These are phyloP conservation scores for Cynocephalus volans DNA, from an alignment of 2,113 vertebrate genomes.

Conservation along the genomic window DNA sequence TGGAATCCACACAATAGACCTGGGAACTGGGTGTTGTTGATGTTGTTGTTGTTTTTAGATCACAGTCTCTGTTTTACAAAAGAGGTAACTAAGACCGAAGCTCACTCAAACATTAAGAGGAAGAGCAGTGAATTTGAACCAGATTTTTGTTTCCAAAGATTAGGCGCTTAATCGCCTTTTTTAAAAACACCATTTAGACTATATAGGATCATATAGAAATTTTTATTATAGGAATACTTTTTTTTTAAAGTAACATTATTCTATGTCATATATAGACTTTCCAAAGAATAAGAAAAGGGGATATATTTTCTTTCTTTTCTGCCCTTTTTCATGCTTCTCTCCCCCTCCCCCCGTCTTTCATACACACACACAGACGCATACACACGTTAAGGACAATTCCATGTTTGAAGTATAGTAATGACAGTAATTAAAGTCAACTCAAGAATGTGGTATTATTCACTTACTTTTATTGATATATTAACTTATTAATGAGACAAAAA, in stretches of 20 bases:
- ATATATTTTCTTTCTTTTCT: neutral
- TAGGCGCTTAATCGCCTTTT: neutral
- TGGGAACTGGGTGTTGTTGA: too few relatives aligned
- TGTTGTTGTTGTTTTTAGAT: constrained; percentile 2
- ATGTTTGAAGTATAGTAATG: neutral
- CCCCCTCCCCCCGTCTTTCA: neutral
- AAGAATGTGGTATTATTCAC: neutral
- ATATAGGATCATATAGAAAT: neutral
- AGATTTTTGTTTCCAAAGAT: neutral
- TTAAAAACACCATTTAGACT: neutral
- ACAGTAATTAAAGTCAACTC: neutral
- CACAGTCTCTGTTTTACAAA: neutral
- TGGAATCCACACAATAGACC: neutral
- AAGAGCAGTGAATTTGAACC: neutral
- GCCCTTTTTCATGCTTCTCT: neutral
- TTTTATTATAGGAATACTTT: neutral
- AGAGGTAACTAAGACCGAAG: neutral
- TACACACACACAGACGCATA: neutral
- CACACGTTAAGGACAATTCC: neutral
- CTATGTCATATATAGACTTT: neutral
- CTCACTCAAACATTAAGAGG: neutral
- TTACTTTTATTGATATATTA: constrained; percentile 2
- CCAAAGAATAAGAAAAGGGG: neutral
- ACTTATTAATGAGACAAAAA: neutral
- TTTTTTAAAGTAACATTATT: neutral